phyloP scores from a whole-genome alignment of 2,113 vertebrate species.

The Lepus timidus region DNA sequence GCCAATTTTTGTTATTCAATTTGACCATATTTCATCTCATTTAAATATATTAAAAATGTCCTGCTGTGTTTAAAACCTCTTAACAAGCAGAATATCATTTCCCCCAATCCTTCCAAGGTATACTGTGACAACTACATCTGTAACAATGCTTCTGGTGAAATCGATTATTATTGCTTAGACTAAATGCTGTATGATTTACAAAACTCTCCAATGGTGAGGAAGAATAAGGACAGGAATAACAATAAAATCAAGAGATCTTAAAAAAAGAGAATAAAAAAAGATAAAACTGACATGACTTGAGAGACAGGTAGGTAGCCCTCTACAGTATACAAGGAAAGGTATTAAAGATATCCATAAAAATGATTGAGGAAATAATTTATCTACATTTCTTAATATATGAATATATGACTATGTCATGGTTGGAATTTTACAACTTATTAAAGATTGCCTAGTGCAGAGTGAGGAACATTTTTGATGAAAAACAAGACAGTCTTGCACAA shows the following conservation, averaged over 20 bases:
- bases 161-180: not conserved
- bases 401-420: not conserved
- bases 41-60: too few species aligned
- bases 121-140: not conserved
- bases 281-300: not conserved
- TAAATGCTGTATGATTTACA: not conserved
- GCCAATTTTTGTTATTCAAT: too few species aligned
- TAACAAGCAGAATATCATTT: too few species aligned
- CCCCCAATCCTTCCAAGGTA: not conserved
- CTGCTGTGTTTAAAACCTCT: too few species aligned
- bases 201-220: not conserved
- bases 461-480: not conserved
- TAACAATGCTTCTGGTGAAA: slow-evolving; percentile 11
- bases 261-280: not conserved
- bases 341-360: slow-evolving; percentile 16
- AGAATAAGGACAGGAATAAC: not conserved
- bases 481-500: slow-evolving; percentile 39
- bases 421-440: not conserved
- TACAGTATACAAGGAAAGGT: not conserved
- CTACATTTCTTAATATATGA: not conserved
- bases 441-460: not conserved
- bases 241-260: not conserved
- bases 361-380: not conserved
- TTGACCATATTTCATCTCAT: too few species aligned
- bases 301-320: not conserved